A percentile compares a stretch with the other conserved stretches of the same genome.
phyloP scores from a whole-genome alignment of 2,797 vertebrate species.

The Nannoperca obscura region DNA sequence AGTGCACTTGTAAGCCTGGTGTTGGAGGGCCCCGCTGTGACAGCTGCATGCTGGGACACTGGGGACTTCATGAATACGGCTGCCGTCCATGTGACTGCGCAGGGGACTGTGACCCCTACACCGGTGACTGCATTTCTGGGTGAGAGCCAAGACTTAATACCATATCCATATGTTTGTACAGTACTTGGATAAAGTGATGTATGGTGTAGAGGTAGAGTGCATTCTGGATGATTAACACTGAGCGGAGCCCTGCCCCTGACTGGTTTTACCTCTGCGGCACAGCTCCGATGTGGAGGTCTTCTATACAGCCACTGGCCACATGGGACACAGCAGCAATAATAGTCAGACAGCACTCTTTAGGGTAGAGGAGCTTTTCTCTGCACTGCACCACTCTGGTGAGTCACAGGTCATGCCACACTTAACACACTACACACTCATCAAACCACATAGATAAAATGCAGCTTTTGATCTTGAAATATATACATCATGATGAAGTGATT shows the following conservation, averaged over 20 bases:
- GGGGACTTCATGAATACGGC: conserved; percentile 91
- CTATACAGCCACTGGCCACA: conserved; percentile 72
- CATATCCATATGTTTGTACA: conserved; percentile 21
- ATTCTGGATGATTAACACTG: conserved; percentile 53
- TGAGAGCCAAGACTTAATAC: conserved; percentile 72
- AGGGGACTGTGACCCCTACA: conserved; percentile 89
- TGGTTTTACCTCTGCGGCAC: conserved; percentile 69
- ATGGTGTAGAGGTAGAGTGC: conserved; percentile 26
- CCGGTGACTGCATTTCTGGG: conserved; percentile 90
- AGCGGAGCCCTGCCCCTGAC: conserved; percentile 49
- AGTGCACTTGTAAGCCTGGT: conserved; percentile 93
- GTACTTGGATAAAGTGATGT: conserved; percentile 17
- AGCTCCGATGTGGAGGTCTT: conserved; percentile 86
- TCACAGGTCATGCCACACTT: conserved; percentile 65
- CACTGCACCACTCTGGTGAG: conserved; percentile 95
- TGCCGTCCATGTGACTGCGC: conserved; percentile 91
- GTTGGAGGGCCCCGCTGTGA: conserved; percentile 90
- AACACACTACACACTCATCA: conserved; percentile 39
- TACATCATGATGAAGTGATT: not conserved
- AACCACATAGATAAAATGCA: conserved; percentile 16
- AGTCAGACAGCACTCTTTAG: conserved; percentile 84
- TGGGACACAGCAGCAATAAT: conserved; percentile 80
- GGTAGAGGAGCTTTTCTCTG: conserved; percentile 95
- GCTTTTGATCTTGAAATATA: conserved; percentile 22
- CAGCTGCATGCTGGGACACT: conserved; percentile 91